Evolutionary conservation across 2,888 invertebrate species (phyloP), one percentile per base, ranked within the genome.

Genomic region (Scotopteryx bipunctaria): DNA sequence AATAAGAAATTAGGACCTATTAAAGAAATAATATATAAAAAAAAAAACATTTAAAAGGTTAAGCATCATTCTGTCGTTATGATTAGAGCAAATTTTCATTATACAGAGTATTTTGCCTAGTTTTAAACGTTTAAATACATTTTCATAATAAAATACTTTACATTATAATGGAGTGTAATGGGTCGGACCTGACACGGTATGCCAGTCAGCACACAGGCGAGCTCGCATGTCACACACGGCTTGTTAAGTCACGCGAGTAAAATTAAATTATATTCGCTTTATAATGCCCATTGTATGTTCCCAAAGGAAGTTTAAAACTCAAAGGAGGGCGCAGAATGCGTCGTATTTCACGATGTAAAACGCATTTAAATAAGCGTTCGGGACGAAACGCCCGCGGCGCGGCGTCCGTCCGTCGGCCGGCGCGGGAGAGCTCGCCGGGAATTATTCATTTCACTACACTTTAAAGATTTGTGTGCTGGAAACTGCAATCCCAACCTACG

Each of bases 321-420:
- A 42, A 49, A 49, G 48, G 21, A 42, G 36, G 42, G 42, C 48
- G 21, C 41, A 42, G 42, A 49, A 42, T 54, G 44, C 38, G 25
- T 33, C 29, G 36, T 46, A 47, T 53, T 53, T 53, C 47, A 47
- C 25, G 19, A 47, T 47, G 43, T 47, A 43, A 42, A 52, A 49
- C 42, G 52, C 41, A 45, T 45, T 46, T 37, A 42, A 43, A 47
- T 43, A 27, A 48, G 35, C 48, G 33, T 44, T 36, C 31, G 31
- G 21, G 48, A 44, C 54, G 54, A 38, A 33, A 29, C 43, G 45
- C 45, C 48, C 16, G 48, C 36, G 41, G 48, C 37, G 1, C 33
- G 32, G n/a, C 16, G 5, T n/a, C 25, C 42, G 21, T n/a, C 11
- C 21, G 37, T 29, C 37, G 25, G 16, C 16, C 21, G 21, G 6